phyloP scores from a whole-genome alignment of 2,113 vertebrate genomes.

The Bubalus kerabau region DNA sequence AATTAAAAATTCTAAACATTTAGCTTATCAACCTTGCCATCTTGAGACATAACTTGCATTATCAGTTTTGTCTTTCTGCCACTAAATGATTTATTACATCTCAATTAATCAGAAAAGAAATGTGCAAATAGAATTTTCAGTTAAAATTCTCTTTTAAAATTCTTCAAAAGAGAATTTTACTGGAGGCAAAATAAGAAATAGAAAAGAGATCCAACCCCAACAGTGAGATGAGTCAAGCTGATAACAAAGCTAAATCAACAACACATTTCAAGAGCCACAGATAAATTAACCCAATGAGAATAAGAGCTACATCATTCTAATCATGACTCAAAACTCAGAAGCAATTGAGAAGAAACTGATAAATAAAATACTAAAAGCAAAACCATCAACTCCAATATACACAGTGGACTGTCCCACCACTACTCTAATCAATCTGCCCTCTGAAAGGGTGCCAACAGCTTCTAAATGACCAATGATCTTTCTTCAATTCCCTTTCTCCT shows the following conservation, averaged over 20 bases:
- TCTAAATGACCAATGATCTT: not conserved
- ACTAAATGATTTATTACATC: not conserved
- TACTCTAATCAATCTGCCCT: not conserved
- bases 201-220: not conserved
- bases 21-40: not conserved
- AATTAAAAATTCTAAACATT: not conserved
- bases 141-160: not conserved
- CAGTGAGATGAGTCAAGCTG: not conserved
- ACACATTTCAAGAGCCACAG: not conserved
- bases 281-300: not conserved
- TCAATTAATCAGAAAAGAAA: not conserved
- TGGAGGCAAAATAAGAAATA: not conserved
- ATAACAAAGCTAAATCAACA: not conserved
- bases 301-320: not conserved
- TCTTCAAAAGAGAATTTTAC: not conserved
- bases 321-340: not conserved
- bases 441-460: not conserved
- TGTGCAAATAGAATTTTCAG: not conserved
- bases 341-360: not conserved
- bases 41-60: not conserved
- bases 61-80: not conserved
- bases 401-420: not conserved
- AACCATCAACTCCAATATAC: not conserved
- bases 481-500: not conserved
- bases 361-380: not conserved